Evolutionary conservation across 2,888 invertebrate species (phyloP).

Genomic region (Lepeophtheirus nordmannii): DNA sequence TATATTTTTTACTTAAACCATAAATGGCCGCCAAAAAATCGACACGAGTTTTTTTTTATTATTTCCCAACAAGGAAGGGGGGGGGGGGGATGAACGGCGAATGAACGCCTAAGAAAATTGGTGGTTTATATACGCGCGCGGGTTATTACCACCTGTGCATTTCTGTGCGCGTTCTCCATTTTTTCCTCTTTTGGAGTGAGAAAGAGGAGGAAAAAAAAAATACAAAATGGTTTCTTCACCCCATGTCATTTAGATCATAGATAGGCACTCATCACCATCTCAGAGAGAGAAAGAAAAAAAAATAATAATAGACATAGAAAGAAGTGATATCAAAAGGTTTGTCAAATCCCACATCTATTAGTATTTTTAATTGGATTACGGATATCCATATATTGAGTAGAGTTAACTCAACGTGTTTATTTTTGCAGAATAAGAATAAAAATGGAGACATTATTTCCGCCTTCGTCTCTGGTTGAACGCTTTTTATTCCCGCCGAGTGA

Average conservation of each 20-base stretch:
- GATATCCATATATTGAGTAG: too few species aligned
- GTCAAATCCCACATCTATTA: too few species aligned
- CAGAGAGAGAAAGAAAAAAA: slow-evolving; percentile 4
- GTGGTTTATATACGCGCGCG: background rate
- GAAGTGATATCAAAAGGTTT: background rate
- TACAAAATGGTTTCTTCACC: slow-evolving; percentile 6
- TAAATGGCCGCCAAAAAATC: background rate
- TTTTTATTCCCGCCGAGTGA: slow-evolving; percentile 2
- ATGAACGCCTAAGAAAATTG: background rate
- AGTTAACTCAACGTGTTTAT: background rate
- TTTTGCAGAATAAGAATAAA: background rate
- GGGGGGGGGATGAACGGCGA: slow-evolving; percentile 1
- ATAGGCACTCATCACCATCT: background rate
- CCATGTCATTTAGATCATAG: slow-evolving; percentile 12
- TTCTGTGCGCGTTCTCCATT: background rate
- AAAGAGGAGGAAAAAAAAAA: background rate
- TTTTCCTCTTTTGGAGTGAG: background rate
- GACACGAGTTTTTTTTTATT: background rate
- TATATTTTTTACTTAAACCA: background rate
- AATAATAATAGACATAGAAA: background rate
- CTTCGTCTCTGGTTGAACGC: background rate
- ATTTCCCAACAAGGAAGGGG: too few species aligned
- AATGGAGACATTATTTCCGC: slow-evolving; percentile 1
- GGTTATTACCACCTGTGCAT: background rate
- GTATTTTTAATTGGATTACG: too few species aligned